phyloP scores from a whole-genome alignment of 2,113 vertebrate genomes.

The Chamaea fasciata region DNA sequence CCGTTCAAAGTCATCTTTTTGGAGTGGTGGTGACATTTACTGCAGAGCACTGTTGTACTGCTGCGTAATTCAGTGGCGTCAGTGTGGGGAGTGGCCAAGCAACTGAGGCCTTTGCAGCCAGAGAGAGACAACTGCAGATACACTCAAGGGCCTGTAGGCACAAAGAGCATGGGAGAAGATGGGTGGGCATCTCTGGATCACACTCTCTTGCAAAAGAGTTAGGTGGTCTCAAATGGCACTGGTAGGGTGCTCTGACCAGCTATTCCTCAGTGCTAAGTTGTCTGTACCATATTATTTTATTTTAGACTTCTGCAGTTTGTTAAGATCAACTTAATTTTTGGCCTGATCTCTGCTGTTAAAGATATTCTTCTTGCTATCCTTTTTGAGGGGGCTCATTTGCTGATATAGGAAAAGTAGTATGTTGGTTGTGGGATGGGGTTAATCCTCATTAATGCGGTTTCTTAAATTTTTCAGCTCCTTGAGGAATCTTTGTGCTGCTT shows the following conservation, averaged over 20 bases:
- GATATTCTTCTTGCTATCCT: not conserved
- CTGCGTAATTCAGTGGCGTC: not conserved
- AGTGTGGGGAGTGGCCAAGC: not conserved
- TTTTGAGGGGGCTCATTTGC: not conserved
- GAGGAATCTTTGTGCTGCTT: slow-evolving; percentile 16
- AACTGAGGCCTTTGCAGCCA: not conserved
- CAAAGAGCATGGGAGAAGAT: not conserved
- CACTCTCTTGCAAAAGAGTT: not conserved
- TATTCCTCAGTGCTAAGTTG: not conserved
- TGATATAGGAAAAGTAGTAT: not conserved
- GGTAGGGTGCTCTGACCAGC: not conserved
- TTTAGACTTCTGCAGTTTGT: not conserved
- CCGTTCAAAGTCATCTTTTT: not conserved
- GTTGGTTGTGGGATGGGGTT: not conserved
- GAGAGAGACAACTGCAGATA: not conserved
- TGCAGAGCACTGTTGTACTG: not conserved
- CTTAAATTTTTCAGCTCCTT: slow-evolving; percentile 25
- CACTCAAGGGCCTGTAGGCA: not conserved
- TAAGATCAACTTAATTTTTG: not conserved
- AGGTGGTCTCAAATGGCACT: not conserved
- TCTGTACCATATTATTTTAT: not conserved
- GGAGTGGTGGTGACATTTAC: not conserved
- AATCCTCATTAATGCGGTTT: not conserved
- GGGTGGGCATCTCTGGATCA: not conserved
- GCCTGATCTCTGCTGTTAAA: not conserved